Base-by-base conservation (phyloP, 2,113 vertebrate species). In the Dromaius novaehollandiae region DNA sequence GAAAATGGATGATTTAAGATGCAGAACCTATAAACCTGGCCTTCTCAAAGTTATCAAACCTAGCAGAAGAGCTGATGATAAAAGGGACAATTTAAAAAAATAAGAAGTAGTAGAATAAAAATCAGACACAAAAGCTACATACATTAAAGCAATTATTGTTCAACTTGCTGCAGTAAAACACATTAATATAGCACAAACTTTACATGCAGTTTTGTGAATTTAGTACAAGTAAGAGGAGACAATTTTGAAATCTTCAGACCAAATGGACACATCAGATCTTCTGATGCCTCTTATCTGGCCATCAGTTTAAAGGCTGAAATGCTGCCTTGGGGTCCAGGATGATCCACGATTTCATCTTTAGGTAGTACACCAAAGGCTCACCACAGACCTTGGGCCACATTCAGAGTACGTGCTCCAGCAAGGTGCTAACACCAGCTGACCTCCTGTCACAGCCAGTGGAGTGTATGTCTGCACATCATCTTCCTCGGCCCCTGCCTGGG, bases 1-100 rank as follows among this genome's bases (percentile, higher is more conserved):
- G 91, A 88, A 97, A 98, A 96, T 80, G 69, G 77, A 89, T 94
- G 69, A 92, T 96, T 98, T 96, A 95, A 94, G 71, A 93, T 86
- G 60, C 42, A 90, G 58, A 83, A 89, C 58, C 7, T 94, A 91
- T 79, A 93, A 92, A 90, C 83, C 82, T 92, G 82, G 70, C 82
- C 53, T 94, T 30, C 32, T 74, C 75, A 85, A 96, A 96, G 80
- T 92, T 76, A 93, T 89, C 64, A 86, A 95, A 96, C 13, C 38
- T 56, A 90, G 68, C 20, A 84, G 94, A 95, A 78, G 84, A 83
- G 83, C 56, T 42, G 42, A 89, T 46, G 63, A 75, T 78, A 71
- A 86, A 96, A 91, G 50, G 42, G 20, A 82, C 77, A 94, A 63
- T 92, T 83, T 93, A 96, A 85, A 92, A 79, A 8, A 93, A 17